Conservation (phyloP, 2,113 vertebrate species). For the Rostratula benghalensis region DNA sequence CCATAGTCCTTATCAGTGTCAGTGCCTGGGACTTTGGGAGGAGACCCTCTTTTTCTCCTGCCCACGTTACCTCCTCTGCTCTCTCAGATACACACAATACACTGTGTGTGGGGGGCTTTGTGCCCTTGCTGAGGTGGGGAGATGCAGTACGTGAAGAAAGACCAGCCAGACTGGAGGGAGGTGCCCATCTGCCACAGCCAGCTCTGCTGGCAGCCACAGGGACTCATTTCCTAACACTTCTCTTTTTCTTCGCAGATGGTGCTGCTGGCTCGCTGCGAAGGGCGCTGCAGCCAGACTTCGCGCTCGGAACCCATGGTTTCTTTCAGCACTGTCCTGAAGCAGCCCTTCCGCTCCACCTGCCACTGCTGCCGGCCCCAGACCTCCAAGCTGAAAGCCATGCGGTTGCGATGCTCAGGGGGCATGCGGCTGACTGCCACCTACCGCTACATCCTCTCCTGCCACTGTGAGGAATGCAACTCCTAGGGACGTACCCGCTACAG, state of each 20-base stretch:
- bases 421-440: constrained; percentile 94
- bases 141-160: background rate
- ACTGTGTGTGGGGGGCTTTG: background rate
- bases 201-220: background rate
- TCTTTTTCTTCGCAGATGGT: constrained; percentile 84
- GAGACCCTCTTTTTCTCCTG: background rate
- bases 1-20: background rate
- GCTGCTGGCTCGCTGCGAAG: constrained; percentile 92
- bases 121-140: background rate
- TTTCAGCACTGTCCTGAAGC: constrained; percentile 94
- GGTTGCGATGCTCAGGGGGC: constrained; percentile 89
- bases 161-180: background rate
- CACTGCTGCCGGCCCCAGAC: constrained; percentile 96
- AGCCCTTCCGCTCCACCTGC: constrained; percentile 93
- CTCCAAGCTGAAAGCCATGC: constrained; percentile 95
- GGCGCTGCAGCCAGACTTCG: constrained; percentile 90
- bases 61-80: accelerated
- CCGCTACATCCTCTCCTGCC: constrained; percentile 96
- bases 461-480: constrained; percentile 94
- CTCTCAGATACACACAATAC: background rate
- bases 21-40: background rate
- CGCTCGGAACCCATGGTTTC: constrained; percentile 94
- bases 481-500: background rate
- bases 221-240: background rate
- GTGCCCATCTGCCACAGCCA: background rate